Base-by-base conservation (phyloP, 2,888 invertebrate species). In the Drosophila putrida region DNA sequence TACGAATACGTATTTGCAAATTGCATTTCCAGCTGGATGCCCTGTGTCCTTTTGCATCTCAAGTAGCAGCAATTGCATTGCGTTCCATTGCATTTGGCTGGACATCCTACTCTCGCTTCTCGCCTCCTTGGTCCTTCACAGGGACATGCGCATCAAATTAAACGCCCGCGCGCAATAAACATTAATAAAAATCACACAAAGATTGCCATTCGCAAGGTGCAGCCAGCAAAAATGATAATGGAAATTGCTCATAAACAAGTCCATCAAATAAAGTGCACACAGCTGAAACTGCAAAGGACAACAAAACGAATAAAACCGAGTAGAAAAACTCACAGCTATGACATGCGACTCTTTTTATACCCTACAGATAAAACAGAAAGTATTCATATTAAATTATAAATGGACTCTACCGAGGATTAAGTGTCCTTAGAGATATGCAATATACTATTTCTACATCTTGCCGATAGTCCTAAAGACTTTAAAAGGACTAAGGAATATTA, bases 241-340 rank as follows among this genome's bases (percentile, higher is more conserved):
- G 67, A 51, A 71, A 84, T 88, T 85, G 78, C 83, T 85, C 83
- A 84, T 84, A 84, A 84, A 84, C 83, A 84, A 84, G 86, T 88
- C 83, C 83, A 84, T 84, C 83, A 88, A 88, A 82, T 85, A 88
- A 88, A 84, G 88, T 88, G 86, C 83, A 78, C 79, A 74, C 80
- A 84, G 71, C 76, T 79, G 82, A 73, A 76, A 66, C 66, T 69
- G 71, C 63, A 66, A 46, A 71, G 60, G 62, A 71, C 65, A 80
- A 59, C 57, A 71, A 77, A 78, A 77, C 25, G 62, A 15, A 64
- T 46, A 50, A 54, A 53, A 33, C 15, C 46, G 57, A 64, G 11
- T 10, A 57, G n/a, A 44, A 53, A n/a, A 49, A n/a, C 28, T 13
- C 4, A 3, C 38, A 31, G 10, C 6, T 8, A 0, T 3, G 15